phyloP scores from a whole-genome alignment of 2,797 vertebrate species.

The Alfaro cultratus region DNA sequence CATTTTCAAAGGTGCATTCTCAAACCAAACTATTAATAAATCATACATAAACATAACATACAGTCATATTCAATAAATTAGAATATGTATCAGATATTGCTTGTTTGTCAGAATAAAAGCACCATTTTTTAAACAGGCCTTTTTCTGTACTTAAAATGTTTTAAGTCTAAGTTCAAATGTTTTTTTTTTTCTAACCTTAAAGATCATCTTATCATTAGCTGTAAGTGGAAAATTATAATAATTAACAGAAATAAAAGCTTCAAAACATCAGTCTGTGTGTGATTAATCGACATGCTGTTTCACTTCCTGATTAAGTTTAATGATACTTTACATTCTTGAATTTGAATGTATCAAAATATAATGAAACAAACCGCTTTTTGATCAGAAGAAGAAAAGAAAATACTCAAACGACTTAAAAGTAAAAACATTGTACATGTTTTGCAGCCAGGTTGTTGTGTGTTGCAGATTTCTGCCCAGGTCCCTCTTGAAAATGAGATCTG shows the following conservation, averaged over 20 bases:
- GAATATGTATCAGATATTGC: background rate
- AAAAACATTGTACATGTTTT: background rate
- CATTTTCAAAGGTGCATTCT: background rate
- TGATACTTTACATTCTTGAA: background rate
- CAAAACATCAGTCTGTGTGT: background rate
- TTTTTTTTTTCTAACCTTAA: background rate
- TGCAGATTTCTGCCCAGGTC: too few relatives aligned
- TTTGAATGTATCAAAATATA: background rate
- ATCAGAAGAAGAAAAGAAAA: background rate
- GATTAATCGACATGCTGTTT: background rate
- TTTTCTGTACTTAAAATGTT: background rate
- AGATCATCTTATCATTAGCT: background rate
- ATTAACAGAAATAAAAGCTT: background rate
- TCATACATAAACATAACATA: background rate
- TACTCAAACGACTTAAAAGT: background rate
- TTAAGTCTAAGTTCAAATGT: background rate
- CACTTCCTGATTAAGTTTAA: background rate
- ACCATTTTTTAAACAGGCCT: background rate
- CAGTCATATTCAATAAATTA: background rate
- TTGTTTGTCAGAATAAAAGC: background rate
- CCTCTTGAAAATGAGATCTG: too few relatives aligned
- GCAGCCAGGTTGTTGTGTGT: too few relatives aligned
- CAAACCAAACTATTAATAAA: background rate
- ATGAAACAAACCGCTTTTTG: background rate
- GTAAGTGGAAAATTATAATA: background rate